Conservation (phyloP, 1,140 invertebrate species). For the Philaenus spumarius region DNA sequence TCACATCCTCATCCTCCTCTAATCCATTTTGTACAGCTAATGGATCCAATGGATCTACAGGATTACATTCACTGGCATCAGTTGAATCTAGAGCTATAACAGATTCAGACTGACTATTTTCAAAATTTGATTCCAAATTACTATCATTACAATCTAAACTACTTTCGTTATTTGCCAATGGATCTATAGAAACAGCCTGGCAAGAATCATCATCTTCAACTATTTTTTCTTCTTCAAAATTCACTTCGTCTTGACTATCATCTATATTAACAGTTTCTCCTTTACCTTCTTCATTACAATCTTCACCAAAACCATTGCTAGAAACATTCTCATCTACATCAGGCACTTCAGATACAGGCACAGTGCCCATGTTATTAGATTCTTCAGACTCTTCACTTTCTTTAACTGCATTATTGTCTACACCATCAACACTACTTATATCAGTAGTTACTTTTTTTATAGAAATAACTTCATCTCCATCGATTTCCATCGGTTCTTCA, state of each 20-base stretch:
- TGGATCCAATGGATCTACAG: no score
- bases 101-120: no score
- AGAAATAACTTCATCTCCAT: background rate
- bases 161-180: slow-evolving; percentile 22
- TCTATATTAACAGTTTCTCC: slow-evolving; percentile 32
- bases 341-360: slow-evolving; percentile 37
- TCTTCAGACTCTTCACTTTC: slow-evolving; percentile 37
- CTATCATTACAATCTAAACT: slow-evolving; percentile 17
- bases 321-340: slow-evolving; percentile 25
- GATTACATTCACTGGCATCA: no score
- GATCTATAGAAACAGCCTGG: slow-evolving; percentile 5
- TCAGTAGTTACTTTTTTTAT: slow-evolving; percentile 28
- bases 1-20: slow-evolving; percentile 8
- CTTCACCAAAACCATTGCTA: slow-evolving; percentile 21
- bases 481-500: slow-evolving; percentile 26
- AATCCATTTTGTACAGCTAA: no score
- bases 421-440: slow-evolving; percentile 27
- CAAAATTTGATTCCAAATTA: no score
- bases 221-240: slow-evolving; percentile 12
- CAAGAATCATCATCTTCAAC: slow-evolving; percentile 7
- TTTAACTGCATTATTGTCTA: background rate
- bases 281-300: slow-evolving; percentile 31
- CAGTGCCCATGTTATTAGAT: slow-evolving; percentile 34
- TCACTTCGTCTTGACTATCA: slow-evolving; percentile 26
- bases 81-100: no score